These are phyloP conservation scores for Tenebrio molitor DNA, from an alignment of 1,140 invertebrate species.

Conservation along the genomic window DNA sequence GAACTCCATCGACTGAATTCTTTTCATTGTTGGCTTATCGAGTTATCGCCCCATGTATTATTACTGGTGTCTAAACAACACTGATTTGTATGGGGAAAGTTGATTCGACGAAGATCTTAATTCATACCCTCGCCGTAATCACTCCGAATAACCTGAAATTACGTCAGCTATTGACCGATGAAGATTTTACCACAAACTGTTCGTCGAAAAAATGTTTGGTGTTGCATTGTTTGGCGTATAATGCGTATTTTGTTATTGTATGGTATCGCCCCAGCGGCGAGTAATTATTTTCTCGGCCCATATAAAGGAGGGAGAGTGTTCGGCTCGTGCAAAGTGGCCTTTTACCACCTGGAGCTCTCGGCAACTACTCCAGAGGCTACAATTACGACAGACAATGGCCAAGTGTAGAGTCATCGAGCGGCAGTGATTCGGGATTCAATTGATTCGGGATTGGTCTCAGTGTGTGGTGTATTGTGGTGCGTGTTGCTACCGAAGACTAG, in stretches of 20 bases:
- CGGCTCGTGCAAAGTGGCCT: constrained; percentile 59
- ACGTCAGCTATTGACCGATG: constrained; percentile 10
- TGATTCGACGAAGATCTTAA: constrained; percentile 58
- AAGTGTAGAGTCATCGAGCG: constrained; percentile 61
- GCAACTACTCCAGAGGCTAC: constrained; percentile 65
- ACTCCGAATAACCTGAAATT: constrained; percentile 6
- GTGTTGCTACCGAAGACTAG: constrained; percentile 28
- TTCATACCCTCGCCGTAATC: constrained; percentile 48
- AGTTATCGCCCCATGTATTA: constrained; percentile 60
- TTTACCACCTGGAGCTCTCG: constrained; percentile 63
- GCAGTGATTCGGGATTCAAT: constrained; percentile 63
- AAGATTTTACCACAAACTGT: not conserved
- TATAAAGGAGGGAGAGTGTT: constrained; percentile 34
- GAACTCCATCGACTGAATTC: constrained; percentile 51
- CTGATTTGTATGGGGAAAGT: constrained; percentile 56
- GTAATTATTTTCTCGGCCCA: constrained; percentile 31
- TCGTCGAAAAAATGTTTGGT: constrained; percentile 1
- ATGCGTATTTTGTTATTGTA: constrained; percentile 21
- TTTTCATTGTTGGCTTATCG: constrained; percentile 59
- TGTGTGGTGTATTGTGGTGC: constrained; percentile 59
- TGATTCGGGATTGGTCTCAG: constrained; percentile 63
- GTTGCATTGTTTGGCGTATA: not conserved
- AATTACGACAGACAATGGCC: constrained; percentile 64
- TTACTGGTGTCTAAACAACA: constrained; percentile 60
- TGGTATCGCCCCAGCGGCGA: constrained; percentile 18